phyloP scores from a whole-genome alignment of 2,797 vertebrate species.

The Chanos chanos region DNA sequence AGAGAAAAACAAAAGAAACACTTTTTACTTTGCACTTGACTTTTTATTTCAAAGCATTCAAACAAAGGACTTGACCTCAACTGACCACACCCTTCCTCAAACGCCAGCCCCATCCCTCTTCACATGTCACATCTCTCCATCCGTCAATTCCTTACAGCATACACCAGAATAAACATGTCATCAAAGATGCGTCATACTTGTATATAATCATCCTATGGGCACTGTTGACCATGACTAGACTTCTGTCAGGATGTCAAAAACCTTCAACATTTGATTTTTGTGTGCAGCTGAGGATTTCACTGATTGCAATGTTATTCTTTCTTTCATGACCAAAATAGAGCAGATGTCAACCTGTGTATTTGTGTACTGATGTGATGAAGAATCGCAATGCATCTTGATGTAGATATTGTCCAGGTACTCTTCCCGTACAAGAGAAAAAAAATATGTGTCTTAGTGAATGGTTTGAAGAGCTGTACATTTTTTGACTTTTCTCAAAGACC shows the following conservation, averaged over 20 bases:
- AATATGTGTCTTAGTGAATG: slow-evolving; percentile 53
- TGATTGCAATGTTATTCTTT: slow-evolving; percentile 59
- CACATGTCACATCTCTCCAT: slow-evolving; percentile 50
- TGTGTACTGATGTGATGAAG: slow-evolving; percentile 52
- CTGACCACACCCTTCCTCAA: slow-evolving; percentile 15
- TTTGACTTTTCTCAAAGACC: no score
- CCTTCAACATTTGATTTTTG: slow-evolving; percentile 59
- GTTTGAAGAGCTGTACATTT: slow-evolving; percentile 46
- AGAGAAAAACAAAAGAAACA: slow-evolving; percentile 49
- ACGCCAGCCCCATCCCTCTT: slow-evolving; percentile 5
- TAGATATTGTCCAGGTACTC: slow-evolving; percentile 56
- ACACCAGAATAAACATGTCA: slow-evolving; percentile 53
- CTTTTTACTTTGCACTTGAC: slow-evolving; percentile 75
- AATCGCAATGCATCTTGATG: slow-evolving; percentile 58
- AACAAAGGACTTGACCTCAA: slow-evolving; percentile 63
- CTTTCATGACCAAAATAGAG: slow-evolving; percentile 63
- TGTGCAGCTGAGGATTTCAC: slow-evolving; percentile 63
- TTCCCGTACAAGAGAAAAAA: slow-evolving; percentile 47
- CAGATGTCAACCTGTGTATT: slow-evolving; percentile 56
- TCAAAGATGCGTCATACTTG: slow-evolving; percentile 54
- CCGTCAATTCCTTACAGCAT: slow-evolving; percentile 54
- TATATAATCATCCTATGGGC: slow-evolving; percentile 67
- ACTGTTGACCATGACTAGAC: slow-evolving; percentile 55
- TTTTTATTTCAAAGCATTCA: slow-evolving; percentile 74
- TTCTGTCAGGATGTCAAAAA: slow-evolving; percentile 52